Conservation (phyloP, 2,888 invertebrate species). For the Dioctria rufipes region DNA sequence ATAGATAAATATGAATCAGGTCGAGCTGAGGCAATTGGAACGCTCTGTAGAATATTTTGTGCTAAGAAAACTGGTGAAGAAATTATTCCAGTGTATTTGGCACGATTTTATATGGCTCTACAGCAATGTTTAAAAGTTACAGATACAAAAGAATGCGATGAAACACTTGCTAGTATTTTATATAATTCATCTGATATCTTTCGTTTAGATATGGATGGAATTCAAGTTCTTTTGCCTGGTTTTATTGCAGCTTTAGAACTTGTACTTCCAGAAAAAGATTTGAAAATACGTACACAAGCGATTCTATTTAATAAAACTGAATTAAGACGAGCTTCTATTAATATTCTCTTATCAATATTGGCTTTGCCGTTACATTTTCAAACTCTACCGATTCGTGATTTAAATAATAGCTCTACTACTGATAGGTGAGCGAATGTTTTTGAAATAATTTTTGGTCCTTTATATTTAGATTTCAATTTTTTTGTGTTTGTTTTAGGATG, state of each 20-base stretch:
- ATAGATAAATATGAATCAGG: conserved; percentile 88
- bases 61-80: conserved; percentile 93
- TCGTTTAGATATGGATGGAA: conserved; percentile 92
- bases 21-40: conserved; percentile 94
- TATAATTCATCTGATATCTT: conserved; percentile 91
- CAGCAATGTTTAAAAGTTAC: conserved; percentile 86
- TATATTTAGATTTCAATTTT: conserved; percentile 62
- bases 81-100: conserved; percentile 92
- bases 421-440: conserved; percentile 68
- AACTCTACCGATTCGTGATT: conserved; percentile 80
- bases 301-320: conserved; percentile 79
- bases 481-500: conserved; percentile 63
- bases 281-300: conserved; percentile 80
- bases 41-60: conserved; percentile 95
- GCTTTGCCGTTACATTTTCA: conserved; percentile 95
- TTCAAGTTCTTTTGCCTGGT: conserved; percentile 90
- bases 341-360: conserved; percentile 90
- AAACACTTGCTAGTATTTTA: conserved; percentile 90
- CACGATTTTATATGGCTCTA: conserved; percentile 93
- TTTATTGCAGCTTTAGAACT: conserved; percentile 92
- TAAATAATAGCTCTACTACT: conserved; percentile 74
- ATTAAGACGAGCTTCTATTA: conserved; percentile 91
- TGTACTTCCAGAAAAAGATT: conserved; percentile 89
- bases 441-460: neutral
- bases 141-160: conserved; percentile 79